These are phyloP conservation scores for Limnothrissa miodon DNA, from an alignment of 2,113 vertebrate species.

Conservation along the genomic window DNA sequence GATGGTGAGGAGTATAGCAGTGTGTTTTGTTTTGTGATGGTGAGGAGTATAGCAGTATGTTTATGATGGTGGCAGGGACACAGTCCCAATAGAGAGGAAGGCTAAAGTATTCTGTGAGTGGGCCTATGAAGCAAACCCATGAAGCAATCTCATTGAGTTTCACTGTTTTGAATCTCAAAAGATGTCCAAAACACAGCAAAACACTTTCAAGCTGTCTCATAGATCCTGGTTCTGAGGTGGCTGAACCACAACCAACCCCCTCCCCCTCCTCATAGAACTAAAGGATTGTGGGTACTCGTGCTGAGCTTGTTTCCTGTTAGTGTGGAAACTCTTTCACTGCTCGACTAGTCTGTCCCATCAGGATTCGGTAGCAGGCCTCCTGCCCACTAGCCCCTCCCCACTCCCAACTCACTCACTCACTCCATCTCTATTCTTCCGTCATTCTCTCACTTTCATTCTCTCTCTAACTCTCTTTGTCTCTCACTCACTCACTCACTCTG, in stretches of 20 bases:
- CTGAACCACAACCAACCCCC: too few species aligned
- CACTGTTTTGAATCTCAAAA: too few species aligned
- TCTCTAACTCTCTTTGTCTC: not conserved
- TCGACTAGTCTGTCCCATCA: not conserved
- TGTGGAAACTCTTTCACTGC: constrained; percentile 15
- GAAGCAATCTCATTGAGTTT: too few species aligned
- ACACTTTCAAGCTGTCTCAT: not conserved
- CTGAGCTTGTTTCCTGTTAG: constrained; percentile 2
- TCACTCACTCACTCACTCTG: not conserved
- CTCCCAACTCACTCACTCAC: not conserved
- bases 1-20: not conserved
- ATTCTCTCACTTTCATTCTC: constrained; percentile 22
- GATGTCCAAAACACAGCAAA: not conserved
- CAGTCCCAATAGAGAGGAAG: too few species aligned
- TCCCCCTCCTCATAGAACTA: not conserved
- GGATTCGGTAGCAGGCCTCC: not conserved
- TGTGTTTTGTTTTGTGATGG: too few species aligned
- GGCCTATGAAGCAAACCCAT: not conserved
- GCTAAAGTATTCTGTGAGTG: not conserved
- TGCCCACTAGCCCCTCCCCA: not conserved
- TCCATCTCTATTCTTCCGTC: too few species aligned
- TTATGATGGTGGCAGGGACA: too few species aligned
- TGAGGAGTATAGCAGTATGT: too few species aligned
- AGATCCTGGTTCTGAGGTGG: not conserved
- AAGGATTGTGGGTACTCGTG: not conserved